Conservation (phyloP, 2,888 invertebrate genomes). For the Melanchra persicariae region DNA sequence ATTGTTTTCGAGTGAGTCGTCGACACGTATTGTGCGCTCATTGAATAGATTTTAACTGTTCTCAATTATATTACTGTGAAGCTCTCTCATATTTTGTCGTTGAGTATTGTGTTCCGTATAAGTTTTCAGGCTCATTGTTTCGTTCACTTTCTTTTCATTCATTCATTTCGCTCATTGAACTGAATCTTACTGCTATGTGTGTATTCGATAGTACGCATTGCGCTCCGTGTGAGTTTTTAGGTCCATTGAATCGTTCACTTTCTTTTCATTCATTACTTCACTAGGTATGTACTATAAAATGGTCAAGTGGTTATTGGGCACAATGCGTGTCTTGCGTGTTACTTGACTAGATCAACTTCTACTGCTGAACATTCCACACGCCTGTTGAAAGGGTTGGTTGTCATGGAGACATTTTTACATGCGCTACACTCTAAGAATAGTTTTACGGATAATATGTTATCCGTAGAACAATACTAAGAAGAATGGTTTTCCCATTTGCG, state of each 20-base stretch:
- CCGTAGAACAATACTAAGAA: no score
- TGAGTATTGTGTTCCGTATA: not conserved
- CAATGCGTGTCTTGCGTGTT: not conserved
- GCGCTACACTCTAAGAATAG: not conserved
- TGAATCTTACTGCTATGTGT: constrained; percentile 3
- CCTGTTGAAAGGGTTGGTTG: not conserved
- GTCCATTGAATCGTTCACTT: not conserved
- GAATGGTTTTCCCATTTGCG: not conserved
- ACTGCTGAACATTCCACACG: not conserved
- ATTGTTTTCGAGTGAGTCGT: constrained; percentile 58
- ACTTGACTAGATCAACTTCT: not conserved
- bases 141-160: constrained; percentile 9
- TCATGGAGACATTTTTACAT: not conserved
- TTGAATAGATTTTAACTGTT: constrained; percentile 49
- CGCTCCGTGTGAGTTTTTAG: not conserved
- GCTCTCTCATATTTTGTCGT: constrained; percentile 27
- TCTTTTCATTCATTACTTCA: not conserved
- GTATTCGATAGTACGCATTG: not conserved
- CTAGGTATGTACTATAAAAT: not conserved
- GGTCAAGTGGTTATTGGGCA: constrained; percentile 2
- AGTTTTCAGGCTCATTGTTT: not conserved
- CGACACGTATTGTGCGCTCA: constrained; percentile 44
- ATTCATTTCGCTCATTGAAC: not conserved
- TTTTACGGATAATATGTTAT: not conserved
- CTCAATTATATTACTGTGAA: constrained; percentile 29